Evolutionary conservation across 2,888 invertebrate species (phyloP).

Genomic region (Clusia tigrina): DNA sequence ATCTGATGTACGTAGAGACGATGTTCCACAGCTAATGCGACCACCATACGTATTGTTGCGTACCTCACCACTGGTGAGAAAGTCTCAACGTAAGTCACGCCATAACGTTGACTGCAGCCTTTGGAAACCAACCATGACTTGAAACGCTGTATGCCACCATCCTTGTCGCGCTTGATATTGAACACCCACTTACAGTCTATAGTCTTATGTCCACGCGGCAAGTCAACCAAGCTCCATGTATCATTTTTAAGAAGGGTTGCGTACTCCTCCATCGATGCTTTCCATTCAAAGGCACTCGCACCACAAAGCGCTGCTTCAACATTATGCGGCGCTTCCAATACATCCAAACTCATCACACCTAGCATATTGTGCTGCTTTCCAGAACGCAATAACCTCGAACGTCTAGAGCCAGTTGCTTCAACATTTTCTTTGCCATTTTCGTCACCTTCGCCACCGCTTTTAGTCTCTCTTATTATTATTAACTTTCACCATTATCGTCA

Average conservation of each 20-base stretch:
- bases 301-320: not conserved
- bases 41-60: slow-evolving; percentile 6
- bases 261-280: not conserved
- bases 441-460: no score
- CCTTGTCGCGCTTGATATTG: slow-evolving; percentile 28
- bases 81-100: slow-evolving; percentile 12
- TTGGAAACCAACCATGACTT: slow-evolving; percentile 36
- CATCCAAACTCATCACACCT: not conserved
- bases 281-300: slow-evolving; percentile 9
- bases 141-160: slow-evolving; percentile 30
- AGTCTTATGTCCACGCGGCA: slow-evolving; percentile 26
- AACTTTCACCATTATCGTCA: no score
- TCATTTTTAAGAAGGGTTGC: not conserved
- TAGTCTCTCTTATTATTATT: no score
- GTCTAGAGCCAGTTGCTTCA: no score
- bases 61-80: slow-evolving; percentile 14
- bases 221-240: not conserved
- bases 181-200: slow-evolving; percentile 39
- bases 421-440: no score
- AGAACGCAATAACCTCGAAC: no score
- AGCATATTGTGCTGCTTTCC: not conserved
- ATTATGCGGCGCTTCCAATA: not conserved
- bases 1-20: slow-evolving; percentile 9
- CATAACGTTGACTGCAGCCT: slow-evolving; percentile 10
- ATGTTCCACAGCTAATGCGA: slow-evolving; percentile 10